Percentiles rank a stretch among this genome's conserved stretches.
phyloP scores from a whole-genome alignment of 2,888 invertebrate genomes.

The Pristionchus arcanus region DNA sequence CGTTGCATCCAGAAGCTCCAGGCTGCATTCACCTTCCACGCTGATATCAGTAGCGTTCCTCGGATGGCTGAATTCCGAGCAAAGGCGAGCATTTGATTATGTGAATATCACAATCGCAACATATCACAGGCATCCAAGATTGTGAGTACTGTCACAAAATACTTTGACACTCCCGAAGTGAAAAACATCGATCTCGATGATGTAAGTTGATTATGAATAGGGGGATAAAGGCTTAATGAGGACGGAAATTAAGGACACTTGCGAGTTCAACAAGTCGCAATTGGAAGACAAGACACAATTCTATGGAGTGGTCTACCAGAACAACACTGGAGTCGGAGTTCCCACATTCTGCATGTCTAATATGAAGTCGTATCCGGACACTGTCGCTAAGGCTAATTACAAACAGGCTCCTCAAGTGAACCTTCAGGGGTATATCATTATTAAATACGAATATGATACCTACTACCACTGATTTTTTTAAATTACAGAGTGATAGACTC shows the following conservation, averaged over 20 bases:
- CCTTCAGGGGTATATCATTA: neutral
- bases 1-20: neutral
- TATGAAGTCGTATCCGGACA: neutral
- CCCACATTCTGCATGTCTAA: slow-evolving; percentile 37
- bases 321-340: neutral
- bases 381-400: neutral
- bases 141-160: neutral
- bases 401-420: neutral
- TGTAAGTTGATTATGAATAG: neutral
- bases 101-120: neutral
- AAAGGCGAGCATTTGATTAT: neutral
- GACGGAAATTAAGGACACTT: neutral
- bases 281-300: neutral
- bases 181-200: neutral
- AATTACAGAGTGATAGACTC: neutral
- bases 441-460: neutral
- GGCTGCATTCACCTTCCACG: neutral
- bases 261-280: neutral
- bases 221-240: neutral
- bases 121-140: neutral
- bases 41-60: slow-evolving; percentile 45
- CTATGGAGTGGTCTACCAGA: neutral
- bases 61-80: neutral
- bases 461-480: too few species aligned
- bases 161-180: neutral